These are phyloP conservation scores for Dolichotis patagonum DNA, from an alignment of 2,113 vertebrate species.

Conservation along the genomic window DNA sequence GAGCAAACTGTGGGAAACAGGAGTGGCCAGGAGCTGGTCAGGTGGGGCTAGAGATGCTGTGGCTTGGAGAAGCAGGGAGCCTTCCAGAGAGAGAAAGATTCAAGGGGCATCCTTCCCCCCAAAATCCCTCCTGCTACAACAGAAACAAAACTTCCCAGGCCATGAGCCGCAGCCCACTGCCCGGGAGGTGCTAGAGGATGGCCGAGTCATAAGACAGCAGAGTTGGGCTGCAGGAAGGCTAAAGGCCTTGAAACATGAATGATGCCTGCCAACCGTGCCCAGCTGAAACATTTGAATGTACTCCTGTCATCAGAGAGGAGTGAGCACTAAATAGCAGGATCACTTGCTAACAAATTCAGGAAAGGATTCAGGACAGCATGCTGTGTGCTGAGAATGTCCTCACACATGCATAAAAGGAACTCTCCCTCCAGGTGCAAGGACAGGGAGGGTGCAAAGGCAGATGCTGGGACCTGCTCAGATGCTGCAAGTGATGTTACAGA, in stretches of 20 bases:
- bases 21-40: neutral
- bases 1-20: neutral
- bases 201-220: rapidly evolving
- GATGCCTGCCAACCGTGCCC: neutral
- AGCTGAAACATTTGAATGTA: neutral
- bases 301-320: neutral
- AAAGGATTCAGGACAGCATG: neutral
- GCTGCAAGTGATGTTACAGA: neutral
- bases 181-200: neutral
- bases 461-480: neutral
- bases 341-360: neutral
- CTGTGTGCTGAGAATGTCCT: neutral
- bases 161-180: neutral
- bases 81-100: neutral
- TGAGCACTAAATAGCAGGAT: neutral
- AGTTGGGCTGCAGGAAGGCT: neutral
- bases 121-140: neutral
- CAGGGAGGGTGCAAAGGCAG: neutral
- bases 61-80: neutral
- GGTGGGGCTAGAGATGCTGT: neutral
- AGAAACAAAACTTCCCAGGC: neutral
- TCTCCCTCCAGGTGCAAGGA: neutral
- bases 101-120: neutral
- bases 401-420: neutral
- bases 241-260: neutral